phyloP scores from a whole-genome alignment of 2,888 invertebrate species.

The Trichogramma evanescens region DNA sequence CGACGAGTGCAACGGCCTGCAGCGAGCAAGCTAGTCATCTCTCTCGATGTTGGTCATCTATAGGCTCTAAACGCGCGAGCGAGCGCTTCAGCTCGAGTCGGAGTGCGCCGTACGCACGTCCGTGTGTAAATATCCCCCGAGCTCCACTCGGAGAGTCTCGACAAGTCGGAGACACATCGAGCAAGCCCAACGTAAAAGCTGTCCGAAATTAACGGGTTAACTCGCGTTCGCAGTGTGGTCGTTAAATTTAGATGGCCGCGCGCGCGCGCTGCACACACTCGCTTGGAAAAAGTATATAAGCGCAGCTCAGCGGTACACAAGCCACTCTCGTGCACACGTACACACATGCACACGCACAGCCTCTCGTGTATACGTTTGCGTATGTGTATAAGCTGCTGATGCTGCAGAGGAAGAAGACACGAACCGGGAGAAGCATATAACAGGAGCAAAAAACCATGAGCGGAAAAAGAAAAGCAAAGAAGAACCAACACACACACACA shows the following conservation, averaged over 20 bases:
- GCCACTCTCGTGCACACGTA: conserved; percentile 18
- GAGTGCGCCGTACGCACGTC: neutral
- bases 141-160: conserved; percentile 14
- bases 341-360: conserved; percentile 1
- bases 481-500: conserved; percentile 17
- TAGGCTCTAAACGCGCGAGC: too few relatives aligned
- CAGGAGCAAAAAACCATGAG: conserved; percentile 12
- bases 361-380: conserved; percentile 7
- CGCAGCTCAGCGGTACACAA: too few relatives aligned
- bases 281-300: conserved; percentile 28
- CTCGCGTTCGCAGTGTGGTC: conserved; percentile 29
- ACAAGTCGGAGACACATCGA: conserved; percentile 29
- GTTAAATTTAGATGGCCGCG: conserved; percentile 37
- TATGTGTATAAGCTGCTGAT: conserved; percentile 7
- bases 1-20: conserved; percentile 28
- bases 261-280: conserved; percentile 17
- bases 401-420: conserved; percentile 6
- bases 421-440: conserved; percentile 7
- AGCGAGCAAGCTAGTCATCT: conserved; percentile 23
- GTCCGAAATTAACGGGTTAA: conserved; percentile 32
- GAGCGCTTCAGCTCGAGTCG: too few relatives aligned
- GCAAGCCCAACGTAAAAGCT: conserved; percentile 26
- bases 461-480: conserved; percentile 14
- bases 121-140: neutral
- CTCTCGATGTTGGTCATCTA: conserved; percentile 12